Conservation (phyloP, 1,140 invertebrate species). For the Homalodisca vitripennis region DNA sequence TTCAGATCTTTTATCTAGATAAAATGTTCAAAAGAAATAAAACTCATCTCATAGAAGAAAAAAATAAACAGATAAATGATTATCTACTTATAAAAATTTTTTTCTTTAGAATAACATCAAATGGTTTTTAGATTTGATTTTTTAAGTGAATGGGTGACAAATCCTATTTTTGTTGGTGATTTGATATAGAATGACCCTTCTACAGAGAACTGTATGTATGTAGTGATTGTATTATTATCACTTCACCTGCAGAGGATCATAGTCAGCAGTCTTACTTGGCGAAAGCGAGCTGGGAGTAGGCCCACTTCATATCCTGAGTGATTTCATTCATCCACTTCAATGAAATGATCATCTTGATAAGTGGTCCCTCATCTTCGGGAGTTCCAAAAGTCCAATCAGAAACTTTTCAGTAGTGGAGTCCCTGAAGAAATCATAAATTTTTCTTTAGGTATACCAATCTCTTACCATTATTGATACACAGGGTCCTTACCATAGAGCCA, state of each 20-base stretch:
- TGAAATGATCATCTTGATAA: constrained; percentile 81
- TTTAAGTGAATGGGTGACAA: constrained; percentile 6
- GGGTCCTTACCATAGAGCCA: too few species aligned
- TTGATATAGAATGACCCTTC: too few species aligned
- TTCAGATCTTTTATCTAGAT: too few species aligned
- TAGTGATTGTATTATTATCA: neutral
- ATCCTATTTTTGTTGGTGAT: too few species aligned
- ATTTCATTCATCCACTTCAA: constrained; percentile 83
- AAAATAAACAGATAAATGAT: too few species aligned
- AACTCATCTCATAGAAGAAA: too few species aligned
- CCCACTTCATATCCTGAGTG: constrained; percentile 85
- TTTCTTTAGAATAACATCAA: constrained; percentile 13
- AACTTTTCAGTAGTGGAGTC: constrained; percentile 60
- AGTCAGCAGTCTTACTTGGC: constrained; percentile 69
- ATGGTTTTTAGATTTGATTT: neutral
- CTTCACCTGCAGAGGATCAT: constrained; percentile 67
- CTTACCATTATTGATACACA: too few species aligned
- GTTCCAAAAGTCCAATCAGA: constrained; percentile 86
- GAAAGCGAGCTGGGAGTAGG: constrained; percentile 85
- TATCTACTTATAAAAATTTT: too few species aligned
- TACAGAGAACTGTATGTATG: too few species aligned
- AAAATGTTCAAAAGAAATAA: too few species aligned
- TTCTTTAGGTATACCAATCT: too few species aligned
- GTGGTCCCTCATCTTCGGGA: constrained; percentile 75
- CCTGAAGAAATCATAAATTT: constrained; percentile 47